These are phyloP conservation scores for Pseudeuparius sepicola DNA, from an alignment of 2,888 invertebrate species.

Conservation along the genomic window DNA sequence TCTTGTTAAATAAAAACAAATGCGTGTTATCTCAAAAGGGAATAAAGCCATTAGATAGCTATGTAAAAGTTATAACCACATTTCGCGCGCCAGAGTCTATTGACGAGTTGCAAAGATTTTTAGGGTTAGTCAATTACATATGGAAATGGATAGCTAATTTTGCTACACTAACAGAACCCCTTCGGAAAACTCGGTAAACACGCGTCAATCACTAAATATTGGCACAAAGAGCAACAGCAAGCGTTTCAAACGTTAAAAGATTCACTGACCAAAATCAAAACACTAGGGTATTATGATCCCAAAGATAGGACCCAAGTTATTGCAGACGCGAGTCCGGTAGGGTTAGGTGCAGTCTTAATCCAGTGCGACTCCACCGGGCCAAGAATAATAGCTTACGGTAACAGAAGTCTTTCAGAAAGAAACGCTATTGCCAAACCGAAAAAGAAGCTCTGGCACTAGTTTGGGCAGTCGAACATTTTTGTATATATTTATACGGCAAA, in stretches of 20 bases:
- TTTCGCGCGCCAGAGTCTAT: slow-evolving; percentile 18
- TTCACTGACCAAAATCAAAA: slow-evolving; percentile 10
- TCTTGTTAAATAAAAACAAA: slow-evolving; percentile 25
- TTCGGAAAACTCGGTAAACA: slow-evolving; percentile 28
- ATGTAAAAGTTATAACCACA: slow-evolving; percentile 13
- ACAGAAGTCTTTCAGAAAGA: slow-evolving; percentile 25
- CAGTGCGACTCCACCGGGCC: slow-evolving; percentile 24
- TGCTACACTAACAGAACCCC: slow-evolving; percentile 20
- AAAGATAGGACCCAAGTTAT: slow-evolving; percentile 23
- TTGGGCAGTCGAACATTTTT: too few species aligned
- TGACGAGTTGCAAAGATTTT: slow-evolving; percentile 29
- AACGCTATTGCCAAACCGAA: slow-evolving; percentile 31
- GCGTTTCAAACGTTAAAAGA: slow-evolving; percentile 15
- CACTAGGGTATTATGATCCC: too few species aligned
- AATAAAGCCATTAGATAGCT: slow-evolving; percentile 14
- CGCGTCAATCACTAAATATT: slow-evolving; percentile 22
- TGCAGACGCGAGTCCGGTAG: slow-evolving; percentile 27
- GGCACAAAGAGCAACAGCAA: slow-evolving; percentile 13
- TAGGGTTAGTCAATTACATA: slow-evolving; percentile 31
- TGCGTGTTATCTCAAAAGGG: slow-evolving; percentile 22
- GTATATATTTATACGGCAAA: slow-evolving; percentile 28
- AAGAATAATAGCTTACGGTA: slow-evolving; percentile 24
- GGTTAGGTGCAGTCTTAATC: slow-evolving; percentile 24
- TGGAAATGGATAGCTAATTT: slow-evolving; percentile 27
- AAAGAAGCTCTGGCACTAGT: slow-evolving; percentile 34